phyloP scores from a whole-genome alignment of 2,113 vertebrate genomes.

The Formicarius rufipectus region DNA sequence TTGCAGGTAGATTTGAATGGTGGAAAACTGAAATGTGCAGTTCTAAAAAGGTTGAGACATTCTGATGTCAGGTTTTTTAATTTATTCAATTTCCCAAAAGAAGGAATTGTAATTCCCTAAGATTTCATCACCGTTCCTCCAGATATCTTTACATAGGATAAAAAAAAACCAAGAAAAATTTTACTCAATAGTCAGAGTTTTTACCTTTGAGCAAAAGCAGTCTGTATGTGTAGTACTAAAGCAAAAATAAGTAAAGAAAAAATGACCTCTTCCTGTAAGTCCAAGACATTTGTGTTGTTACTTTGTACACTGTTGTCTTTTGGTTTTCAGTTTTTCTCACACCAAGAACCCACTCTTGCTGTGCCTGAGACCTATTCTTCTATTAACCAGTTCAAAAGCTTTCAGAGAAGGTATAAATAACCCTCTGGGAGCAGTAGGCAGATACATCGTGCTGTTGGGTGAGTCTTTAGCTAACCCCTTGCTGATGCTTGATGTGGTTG shows the following conservation, averaged over 20 bases:
- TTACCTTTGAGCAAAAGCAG: background rate
- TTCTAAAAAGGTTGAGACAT: background rate
- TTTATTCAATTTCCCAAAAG: background rate
- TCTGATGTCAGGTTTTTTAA: background rate
- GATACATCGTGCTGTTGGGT: background rate
- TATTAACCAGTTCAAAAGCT: background rate
- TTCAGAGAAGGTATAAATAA: background rate
- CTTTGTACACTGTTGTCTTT: background rate
- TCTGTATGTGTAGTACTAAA: background rate
- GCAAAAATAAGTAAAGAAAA: background rate
- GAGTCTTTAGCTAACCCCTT: background rate
- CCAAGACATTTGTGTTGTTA: background rate
- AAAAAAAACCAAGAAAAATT: background rate
- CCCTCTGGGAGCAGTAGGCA: background rate
- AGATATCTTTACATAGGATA: background rate
- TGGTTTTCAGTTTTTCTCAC: background rate
- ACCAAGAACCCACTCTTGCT: background rate
- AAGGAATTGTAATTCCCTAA: background rate
- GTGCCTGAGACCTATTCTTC: background rate
- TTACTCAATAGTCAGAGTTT: background rate
- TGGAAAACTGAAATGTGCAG: background rate
- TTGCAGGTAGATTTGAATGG: background rate
- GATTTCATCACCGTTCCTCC: background rate
- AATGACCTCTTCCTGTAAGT: background rate
- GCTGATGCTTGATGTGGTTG: background rate